These are phyloP conservation scores for Ganaspis brasiliensis DNA, from an alignment of 2,888 invertebrate species.

Conservation along the genomic window DNA sequence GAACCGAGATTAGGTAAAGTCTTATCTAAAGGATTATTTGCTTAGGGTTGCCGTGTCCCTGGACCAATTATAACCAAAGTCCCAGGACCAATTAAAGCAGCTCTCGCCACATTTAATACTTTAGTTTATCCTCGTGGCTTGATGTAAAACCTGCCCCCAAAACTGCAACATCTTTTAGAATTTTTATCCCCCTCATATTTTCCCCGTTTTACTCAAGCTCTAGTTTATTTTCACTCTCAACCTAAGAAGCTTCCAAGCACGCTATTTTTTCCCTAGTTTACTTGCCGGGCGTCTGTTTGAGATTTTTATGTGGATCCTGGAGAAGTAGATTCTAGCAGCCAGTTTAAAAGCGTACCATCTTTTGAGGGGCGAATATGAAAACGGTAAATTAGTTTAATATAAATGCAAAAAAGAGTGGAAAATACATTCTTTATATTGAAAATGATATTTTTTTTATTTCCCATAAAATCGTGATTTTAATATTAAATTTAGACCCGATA, in stretches of 20 bases:
- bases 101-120: slow-evolving; percentile 16
- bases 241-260: slow-evolving; percentile 50
- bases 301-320: slow-evolving; percentile 52
- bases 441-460: too few species aligned
- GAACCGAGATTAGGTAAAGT: slow-evolving; percentile 1
- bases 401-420: too few species aligned
- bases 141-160: neutral
- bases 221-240: slow-evolving; percentile 25
- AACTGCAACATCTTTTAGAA: slow-evolving; percentile 50
- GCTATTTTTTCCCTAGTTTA: slow-evolving; percentile 64
- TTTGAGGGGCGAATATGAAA: too few species aligned
- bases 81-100: slow-evolving; percentile 26
- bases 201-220: slow-evolving; percentile 33
- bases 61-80: slow-evolving; percentile 9
- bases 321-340: neutral
- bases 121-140: neutral
- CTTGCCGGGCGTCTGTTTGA: slow-evolving; percentile 56
- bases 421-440: too few species aligned
- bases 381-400: too few species aligned
- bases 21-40: slow-evolving; percentile 11
- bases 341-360: neutral
- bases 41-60: slow-evolving; percentile 28
- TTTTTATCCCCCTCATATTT: slow-evolving; percentile 52
- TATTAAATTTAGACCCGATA: too few species aligned
- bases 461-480: too few species aligned